phyloP scores from a whole-genome alignment of 2,797 vertebrate genomes.

The Pipistrellus kuhlii region DNA sequence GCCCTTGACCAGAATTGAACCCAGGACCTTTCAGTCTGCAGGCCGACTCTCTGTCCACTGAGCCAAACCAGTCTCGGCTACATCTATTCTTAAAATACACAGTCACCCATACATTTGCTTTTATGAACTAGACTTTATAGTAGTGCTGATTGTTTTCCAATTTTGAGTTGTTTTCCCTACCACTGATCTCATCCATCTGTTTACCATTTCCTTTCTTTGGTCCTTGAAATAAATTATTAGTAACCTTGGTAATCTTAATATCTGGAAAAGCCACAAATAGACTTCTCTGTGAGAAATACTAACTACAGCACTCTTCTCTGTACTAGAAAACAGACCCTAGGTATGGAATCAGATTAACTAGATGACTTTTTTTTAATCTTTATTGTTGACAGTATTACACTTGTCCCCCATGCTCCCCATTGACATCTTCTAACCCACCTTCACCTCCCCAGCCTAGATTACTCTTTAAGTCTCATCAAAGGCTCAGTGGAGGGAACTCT shows the following conservation, averaged over 20 bases:
- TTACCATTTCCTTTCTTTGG: not conserved
- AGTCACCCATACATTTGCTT: not conserved
- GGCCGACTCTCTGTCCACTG: too few species aligned
- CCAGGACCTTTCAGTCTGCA: too few species aligned
- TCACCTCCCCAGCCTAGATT: not conserved
- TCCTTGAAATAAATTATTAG: conserved; percentile 45
- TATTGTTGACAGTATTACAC: too few species aligned
- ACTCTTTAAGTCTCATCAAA: conserved; percentile 37
- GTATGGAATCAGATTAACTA: not conserved
- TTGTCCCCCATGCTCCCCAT: too few species aligned
- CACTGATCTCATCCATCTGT: not conserved
- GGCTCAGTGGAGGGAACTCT: not conserved
- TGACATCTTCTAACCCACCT: too few species aligned
- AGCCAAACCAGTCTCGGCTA: too few species aligned
- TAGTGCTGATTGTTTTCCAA: not conserved
- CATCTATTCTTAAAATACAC: not conserved
- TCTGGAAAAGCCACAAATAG: not conserved
- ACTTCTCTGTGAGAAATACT: not conserved
- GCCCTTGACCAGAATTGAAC: too few species aligned
- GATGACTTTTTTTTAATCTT: not conserved
- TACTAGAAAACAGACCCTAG: not conserved
- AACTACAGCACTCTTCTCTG: not conserved
- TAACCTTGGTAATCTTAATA: not conserved
- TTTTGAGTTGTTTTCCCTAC: not conserved
- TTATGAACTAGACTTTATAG: not conserved